Base-by-base conservation (phyloP, 2,797 vertebrate genomes). In the Sebastes wilsoni region DNA sequence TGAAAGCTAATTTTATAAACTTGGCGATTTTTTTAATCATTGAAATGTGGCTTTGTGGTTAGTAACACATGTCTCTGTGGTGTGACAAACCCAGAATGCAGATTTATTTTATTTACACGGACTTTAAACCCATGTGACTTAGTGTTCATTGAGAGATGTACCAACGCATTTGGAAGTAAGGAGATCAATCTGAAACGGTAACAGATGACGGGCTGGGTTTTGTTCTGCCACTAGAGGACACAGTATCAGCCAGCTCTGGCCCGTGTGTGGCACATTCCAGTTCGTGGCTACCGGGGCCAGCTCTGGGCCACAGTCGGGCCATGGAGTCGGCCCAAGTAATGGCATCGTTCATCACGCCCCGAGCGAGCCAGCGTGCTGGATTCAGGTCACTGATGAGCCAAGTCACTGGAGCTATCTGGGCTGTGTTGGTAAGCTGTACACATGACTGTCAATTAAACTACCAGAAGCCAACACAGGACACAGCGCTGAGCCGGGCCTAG, bases 31-130 rank as follows among this genome's bases (percentile, higher is more conserved):
- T 12, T 36, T 13, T 36, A 36, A 36, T 36, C 34, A 0, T 36
- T 36, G 0, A 36, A 36, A 36, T 36, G 34, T 36, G 34, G 0
- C 11, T 36, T 0, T 0, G 11, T 36, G 34, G 4, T 36, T 36
- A 12, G 34, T 36, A 13, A 36, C 11, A 36, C 34, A 36, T 12
- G 0, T 12, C 11, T 36, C 34, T 36, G 34, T 36, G 34, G 34
- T 36, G 34, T 36, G 34, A 36, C 11, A 36, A 12, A 36, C 11
- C 11, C 0, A 36, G 34, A 12, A 36, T 27, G 25, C 25, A 25
- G 25, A 25, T 25, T 25, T 25, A 25, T 25, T 25, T 25, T 25
- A 25, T 36, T 36, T 36, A 12, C 34, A 36, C 34, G 11, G 34
- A 36, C 34, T 36, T 36, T 36, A 36, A 36, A 36, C 11, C 11